Evolutionary conservation across 2,888 invertebrate genomes (phyloP).

Genomic region (Arrhopalites spinosus): DNA sequence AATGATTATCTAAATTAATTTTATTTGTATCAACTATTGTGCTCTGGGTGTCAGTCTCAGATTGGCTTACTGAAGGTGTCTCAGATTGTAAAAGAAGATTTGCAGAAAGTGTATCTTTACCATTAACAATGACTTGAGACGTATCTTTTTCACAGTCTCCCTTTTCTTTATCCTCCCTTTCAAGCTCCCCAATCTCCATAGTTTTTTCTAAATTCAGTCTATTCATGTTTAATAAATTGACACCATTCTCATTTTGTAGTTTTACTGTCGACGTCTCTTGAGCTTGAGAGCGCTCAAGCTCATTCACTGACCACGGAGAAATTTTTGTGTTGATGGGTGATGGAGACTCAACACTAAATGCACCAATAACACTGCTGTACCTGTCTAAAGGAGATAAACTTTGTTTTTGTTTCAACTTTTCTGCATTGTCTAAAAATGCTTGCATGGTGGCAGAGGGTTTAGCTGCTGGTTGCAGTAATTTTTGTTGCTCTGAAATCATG

Average conservation of each 20-base stretch:
- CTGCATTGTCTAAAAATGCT: slow-evolving; percentile 66
- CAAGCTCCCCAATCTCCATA: slow-evolving; percentile 22
- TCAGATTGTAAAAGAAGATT: not conserved
- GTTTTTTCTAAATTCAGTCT: slow-evolving; percentile 52
- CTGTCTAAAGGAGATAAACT: slow-evolving; percentile 25
- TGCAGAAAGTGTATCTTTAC: not conserved
- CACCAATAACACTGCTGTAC: not conserved
- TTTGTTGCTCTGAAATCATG: slow-evolving; percentile 86
- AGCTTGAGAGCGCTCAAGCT: not conserved
- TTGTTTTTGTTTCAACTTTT: slow-evolving; percentile 47
- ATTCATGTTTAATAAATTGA: slow-evolving; percentile 41
- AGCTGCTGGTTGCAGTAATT: slow-evolving; percentile 77
- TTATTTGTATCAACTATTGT: slow-evolving; percentile 42
- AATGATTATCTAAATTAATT: not conserved
- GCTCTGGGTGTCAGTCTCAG: slow-evolving; percentile 46
- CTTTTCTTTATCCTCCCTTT: slow-evolving; percentile 22
- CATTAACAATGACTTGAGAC: slow-evolving; percentile 1
- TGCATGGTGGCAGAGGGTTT: slow-evolving; percentile 73
- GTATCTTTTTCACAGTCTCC: slow-evolving; percentile 38
- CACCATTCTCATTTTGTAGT: slow-evolving; percentile 11
- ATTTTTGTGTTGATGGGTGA: slow-evolving; percentile 15
- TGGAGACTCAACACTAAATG: slow-evolving; percentile 16
- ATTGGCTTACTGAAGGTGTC: slow-evolving; percentile 40
- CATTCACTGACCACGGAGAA: not conserved
- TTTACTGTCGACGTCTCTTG: slow-evolving; percentile 3